Base-by-base conservation (phyloP, 2,797 vertebrate genomes). In the Cyprinodon diabolis region DNA sequence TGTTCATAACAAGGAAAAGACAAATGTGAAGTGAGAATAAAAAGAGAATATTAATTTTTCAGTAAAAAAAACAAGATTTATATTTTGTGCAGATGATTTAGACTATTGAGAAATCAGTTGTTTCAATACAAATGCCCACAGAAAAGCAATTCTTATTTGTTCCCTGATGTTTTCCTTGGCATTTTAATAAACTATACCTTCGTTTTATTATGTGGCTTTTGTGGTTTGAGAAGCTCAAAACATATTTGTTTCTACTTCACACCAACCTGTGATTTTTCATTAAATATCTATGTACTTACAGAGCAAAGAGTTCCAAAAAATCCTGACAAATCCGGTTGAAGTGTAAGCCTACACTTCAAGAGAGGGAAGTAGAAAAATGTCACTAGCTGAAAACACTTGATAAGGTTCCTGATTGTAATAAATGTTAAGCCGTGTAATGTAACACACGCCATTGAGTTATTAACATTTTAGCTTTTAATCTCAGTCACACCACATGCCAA, bases 291-390 rank as follows among this genome's bases (percentile, higher is more conserved):
- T 21, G 60, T 43, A 43, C 35, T 12, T 43, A 43, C 10, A 63
- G 60, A 63, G 21, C 37, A 63, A 63, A 63, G 40, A 63, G 37
- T 43, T n/a, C 37, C 37, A 21, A n/a, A 11, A 15, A 43, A 3
- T 30, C 30, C 37, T 63, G 37, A 40, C 19, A 21, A 63, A 63
- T 63, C 60, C 37, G 13, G 37, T 43, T 63, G 60, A 30, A 30
- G 21, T 17, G 37, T 43, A 63, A 40, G 17, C 37, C 17, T 21
- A 4, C 37, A 63, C 60, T 43, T 43, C 37, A 2, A 43, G 60
- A 63, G 17, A 43, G 37, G 21, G 60, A 63, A 63, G 37, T 63
- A 63, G 37, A 63, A 43, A 63, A 63, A 63, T 40, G 37, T 63
- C 35, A 43, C 37, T 13, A 9, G 19, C 60, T 43, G 60, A 17